Evolutionary conservation across 64 coral and sea anemone genomes (phyloP), one percentile per base, ranked within the genome.

Genomic region (Actinia equina): DNA sequence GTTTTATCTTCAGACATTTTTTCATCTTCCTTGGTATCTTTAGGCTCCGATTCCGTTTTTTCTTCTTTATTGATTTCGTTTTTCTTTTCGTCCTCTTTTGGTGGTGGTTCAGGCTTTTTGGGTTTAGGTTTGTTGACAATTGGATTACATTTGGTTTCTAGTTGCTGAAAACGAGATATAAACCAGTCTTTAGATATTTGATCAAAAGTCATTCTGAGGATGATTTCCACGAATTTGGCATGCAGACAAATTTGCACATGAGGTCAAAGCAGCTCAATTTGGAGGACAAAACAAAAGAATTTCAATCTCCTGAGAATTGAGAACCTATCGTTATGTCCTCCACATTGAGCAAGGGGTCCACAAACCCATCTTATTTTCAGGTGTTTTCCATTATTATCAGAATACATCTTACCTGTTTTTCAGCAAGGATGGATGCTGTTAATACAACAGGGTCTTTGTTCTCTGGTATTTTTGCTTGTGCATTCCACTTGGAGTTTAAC

Each of bases 71-170:
- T 82, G 42, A 10, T 26, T 2, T 96, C 88, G 43, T 84, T 49
- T 37, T 93, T 93, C 70, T 90, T 96, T 51, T 96, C 94, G 43
- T 96, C 94, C 25, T 96, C 92, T 44, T 96, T 96, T 79, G 92
- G 88, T 45, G 89, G 88, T 74, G 89, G 92, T 27, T 88, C 87
- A 42, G 91, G 91, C 27, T 93, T 90, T 12, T 43, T 69, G 77
- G 94, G 94, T 86, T 96, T 96, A 20, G 94, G 88, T 67, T 86
- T 93, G 85, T 88, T 93, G 16, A 96, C 78, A 52, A 96, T 90
- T 17, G 94, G 71, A 78, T 93, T 88, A 79, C 94, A 96, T 6
- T 83, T 90, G 17, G 87, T 89, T 91, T 96, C 94, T 67, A 96
- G 89, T 20, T 89, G 78, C 94, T 96, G 6, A 51, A 89, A 12